phyloP scores from a whole-genome alignment of 2,888 invertebrate genomes.

The Agapostemon virescens region DNA sequence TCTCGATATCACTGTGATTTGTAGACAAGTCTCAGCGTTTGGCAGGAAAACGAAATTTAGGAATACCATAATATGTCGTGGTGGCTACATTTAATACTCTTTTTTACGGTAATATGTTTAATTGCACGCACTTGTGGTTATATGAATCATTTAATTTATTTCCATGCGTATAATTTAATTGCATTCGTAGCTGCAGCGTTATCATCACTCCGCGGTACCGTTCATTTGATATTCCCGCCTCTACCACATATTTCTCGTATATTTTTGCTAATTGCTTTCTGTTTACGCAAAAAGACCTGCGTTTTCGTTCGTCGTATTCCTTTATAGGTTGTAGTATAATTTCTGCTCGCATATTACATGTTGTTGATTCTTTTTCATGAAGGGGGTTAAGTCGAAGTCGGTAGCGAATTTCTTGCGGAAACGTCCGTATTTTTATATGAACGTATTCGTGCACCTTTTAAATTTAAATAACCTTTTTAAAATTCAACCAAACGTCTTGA shows the following conservation, averaged over 20 bases:
- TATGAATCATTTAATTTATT: conserved; percentile 42
- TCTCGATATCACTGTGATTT: not conserved
- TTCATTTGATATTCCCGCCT: conserved; percentile 36
- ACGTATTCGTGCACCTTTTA: too few species aligned
- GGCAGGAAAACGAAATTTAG: not conserved
- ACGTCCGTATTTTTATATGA: too few species aligned
- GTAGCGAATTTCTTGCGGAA: too few species aligned
- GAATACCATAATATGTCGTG: not conserved
- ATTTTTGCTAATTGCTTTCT: conserved; percentile 50
- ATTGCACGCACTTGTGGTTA: conserved; percentile 10
- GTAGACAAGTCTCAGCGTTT: not conserved
- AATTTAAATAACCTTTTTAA: too few species aligned
- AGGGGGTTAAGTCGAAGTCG: too few species aligned
- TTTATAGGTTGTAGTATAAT: too few species aligned
- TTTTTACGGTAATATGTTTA: conserved; percentile 21
- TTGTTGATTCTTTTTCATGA: not conserved
- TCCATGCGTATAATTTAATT: conserved; percentile 40
- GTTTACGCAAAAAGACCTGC: conserved; percentile 34
- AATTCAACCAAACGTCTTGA: too few species aligned
- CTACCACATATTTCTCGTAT: conserved; percentile 14
- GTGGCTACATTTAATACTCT: not conserved
- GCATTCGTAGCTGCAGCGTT: conserved; percentile 15
- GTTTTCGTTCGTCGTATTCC: conserved; percentile 18
- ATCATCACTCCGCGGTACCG: conserved; percentile 34
- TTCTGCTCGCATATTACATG: not conserved